These are phyloP conservation scores for Spodoptera litura DNA, from an alignment of 1,140 invertebrate species.

Conservation along the genomic window DNA sequence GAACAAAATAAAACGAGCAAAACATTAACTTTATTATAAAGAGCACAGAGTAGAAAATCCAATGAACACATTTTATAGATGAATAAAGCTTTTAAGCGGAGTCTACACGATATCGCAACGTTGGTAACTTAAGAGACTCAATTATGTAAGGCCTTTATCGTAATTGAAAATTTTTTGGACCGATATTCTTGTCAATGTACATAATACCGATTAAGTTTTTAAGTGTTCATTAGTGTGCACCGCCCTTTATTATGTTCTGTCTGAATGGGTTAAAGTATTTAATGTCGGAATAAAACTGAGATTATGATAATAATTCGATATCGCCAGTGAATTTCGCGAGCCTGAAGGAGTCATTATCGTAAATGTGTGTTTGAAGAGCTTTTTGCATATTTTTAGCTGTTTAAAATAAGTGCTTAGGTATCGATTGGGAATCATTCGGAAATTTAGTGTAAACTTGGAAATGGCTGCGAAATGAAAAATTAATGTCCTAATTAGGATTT, in stretches of 20 bases:
- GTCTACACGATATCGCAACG: conserved; percentile 42
- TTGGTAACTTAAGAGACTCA: conserved; percentile 39
- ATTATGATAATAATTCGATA: neutral
- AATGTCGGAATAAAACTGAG: neutral
- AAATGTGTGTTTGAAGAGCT: neutral
- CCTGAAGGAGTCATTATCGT: conserved; percentile 3
- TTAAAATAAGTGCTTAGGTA: neutral
- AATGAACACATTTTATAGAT: conserved; percentile 29
- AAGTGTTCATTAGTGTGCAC: conserved; percentile 47
- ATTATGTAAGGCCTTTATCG: conserved; percentile 47
- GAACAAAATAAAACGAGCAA: neutral
- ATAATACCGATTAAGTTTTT: conserved; percentile 44
- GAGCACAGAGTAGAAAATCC: neutral
- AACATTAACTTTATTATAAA: conserved; percentile 13
- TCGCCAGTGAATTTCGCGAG: neutral
- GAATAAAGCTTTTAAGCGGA: conserved; percentile 45
- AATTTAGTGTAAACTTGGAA: too few relatives aligned
- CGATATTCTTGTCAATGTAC: conserved; percentile 38
- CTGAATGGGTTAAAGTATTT: conserved; percentile 3
- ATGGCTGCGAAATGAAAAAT: too few relatives aligned
- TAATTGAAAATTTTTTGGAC: conserved; percentile 44
- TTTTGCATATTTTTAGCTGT: neutral
- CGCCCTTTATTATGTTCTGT: conserved; percentile 20
- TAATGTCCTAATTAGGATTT: too few relatives aligned
- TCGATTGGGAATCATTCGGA: too few relatives aligned